These are phyloP conservation scores for Oligia strigilis DNA, from an alignment of 2,888 invertebrate genomes.

Conservation along the genomic window DNA sequence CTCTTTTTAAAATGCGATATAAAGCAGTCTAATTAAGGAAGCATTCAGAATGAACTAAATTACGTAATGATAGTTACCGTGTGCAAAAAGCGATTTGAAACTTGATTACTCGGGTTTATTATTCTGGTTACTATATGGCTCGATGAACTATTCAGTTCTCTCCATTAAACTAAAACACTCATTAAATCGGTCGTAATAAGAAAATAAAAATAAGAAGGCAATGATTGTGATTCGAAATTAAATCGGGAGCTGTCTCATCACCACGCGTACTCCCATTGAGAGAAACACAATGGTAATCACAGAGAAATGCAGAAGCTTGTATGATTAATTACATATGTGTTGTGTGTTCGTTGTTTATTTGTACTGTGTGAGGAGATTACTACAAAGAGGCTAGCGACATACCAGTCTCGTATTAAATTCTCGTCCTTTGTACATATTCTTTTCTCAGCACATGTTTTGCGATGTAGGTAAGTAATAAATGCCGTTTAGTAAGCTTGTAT, in stretches of 20 bases:
- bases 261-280: slow-evolving; percentile 72
- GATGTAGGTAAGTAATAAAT: slow-evolving; percentile 33
- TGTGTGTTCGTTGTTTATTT: slow-evolving; percentile 53
- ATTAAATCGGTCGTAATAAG: slow-evolving; percentile 79
- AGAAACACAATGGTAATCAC: slow-evolving; percentile 82
- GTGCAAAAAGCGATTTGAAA: slow-evolving; percentile 67
- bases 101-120: slow-evolving; percentile 66
- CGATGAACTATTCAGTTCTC: slow-evolving; percentile 70
- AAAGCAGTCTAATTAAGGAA: slow-evolving; percentile 65
- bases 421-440: slow-evolving; percentile 36
- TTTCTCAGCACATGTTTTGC: slow-evolving; percentile 24
- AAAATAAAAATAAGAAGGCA: slow-evolving; percentile 76
- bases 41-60: slow-evolving; percentile 64
- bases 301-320: slow-evolving; percentile 78
- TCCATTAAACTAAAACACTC: slow-evolving; percentile 77
- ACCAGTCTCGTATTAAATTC: slow-evolving; percentile 49
- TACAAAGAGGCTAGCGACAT: slow-evolving; percentile 45
- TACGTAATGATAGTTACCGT: slow-evolving; percentile 64
- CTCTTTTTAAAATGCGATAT: slow-evolving; percentile 64
- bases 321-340: slow-evolving; percentile 81
- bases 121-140: slow-evolving; percentile 62
- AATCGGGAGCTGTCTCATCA: slow-evolving; percentile 81
- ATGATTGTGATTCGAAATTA: slow-evolving; percentile 80
- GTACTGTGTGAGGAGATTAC: slow-evolving; percentile 46
- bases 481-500: slow-evolving; percentile 37